Base-by-base conservation (phyloP, 2,113 vertebrate genomes). In the Panurus biarmicus region DNA sequence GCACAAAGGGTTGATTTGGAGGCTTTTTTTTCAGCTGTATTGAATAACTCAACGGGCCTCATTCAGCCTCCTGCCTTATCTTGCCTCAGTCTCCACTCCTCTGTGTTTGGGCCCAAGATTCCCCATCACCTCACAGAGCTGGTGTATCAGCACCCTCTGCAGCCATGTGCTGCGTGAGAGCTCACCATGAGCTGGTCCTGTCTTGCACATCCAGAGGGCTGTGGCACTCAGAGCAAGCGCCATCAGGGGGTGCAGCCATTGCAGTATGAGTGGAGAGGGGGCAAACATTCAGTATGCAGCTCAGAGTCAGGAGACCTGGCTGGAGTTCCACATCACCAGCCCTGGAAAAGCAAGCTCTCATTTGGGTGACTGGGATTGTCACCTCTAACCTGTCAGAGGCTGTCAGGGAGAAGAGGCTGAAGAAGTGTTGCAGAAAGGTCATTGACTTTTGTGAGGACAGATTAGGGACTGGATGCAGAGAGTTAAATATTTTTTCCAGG, bases 151-250 rank as follows among this genome's bases (percentile, higher is more conserved):
- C 36, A 24, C 10, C 71, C 50, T 31, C 71, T 62, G 71, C 66
- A 85, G 73, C 66, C 0, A 0, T 4, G 48, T 24, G 23, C 57
- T n/a, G 11, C 1, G 2, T 4, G 1, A 11, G 47, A 45, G 36
- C 51, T 87, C 42, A 1, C 22, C 1, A 2, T 5, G 3, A 15
- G 57, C 71, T 51, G 57, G 0, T 40, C 25, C 50, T 0, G 0
- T 1, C 21, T 56, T 54, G 33, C 48, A 26, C 16, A 9, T 7
- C 57, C 65, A 20, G 17, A 21, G 36, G 44, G 42, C 42, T n/a
- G 54, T 40, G 72, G 72, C 38, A 24, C 9, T 36, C 8, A 1
- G 10, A 14, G 8, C 5, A 5, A 64, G 38, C 62, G 15, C 33
- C 8, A 1, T 2, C 2, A 3, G 18, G 36, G 6, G 7, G n/a